A percentile compares a stretch with the other conserved stretches of the same genome.
phyloP scores from a whole-genome alignment of 2,113 vertebrate genomes.

The Ailuropoda melanoleuca region DNA sequence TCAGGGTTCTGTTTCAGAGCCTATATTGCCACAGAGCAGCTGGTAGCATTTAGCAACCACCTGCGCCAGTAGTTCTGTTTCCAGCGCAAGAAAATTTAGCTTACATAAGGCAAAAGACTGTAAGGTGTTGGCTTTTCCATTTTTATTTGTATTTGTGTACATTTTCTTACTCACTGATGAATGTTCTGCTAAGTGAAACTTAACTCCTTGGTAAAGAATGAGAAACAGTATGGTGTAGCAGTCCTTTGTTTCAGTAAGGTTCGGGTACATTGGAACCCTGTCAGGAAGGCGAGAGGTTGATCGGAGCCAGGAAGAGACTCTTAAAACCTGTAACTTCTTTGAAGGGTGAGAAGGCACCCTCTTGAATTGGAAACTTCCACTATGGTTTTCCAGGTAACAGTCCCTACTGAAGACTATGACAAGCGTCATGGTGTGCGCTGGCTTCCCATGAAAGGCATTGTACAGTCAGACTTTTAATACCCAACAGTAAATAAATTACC shows the following conservation, averaged over 20 bases:
- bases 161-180: constrained; percentile 85
- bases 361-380: constrained; percentile 38
- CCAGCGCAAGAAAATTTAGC: constrained; percentile 83
- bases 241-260: constrained; percentile 65
- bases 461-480: constrained; percentile 6
- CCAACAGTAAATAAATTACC: constrained; percentile 52
- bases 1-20: constrained; percentile 74
- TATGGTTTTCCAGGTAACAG: constrained; percentile 48
- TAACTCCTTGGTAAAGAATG: constrained; percentile 81
- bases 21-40: constrained; percentile 82
- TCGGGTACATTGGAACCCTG: constrained; percentile 67
- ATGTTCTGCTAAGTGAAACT: constrained; percentile 81
- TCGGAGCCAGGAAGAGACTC: constrained; percentile 73
- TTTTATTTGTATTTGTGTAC: constrained; percentile 84
- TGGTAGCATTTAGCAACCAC: constrained; percentile 87
- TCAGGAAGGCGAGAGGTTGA: constrained; percentile 72
- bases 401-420: not conserved
- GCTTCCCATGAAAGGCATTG: not conserved
- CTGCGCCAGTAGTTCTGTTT: constrained; percentile 85
- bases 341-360: constrained; percentile 60
- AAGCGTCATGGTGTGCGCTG: not conserved
- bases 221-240: constrained; percentile 74
- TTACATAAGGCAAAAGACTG: constrained; percentile 84
- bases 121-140: constrained; percentile 82
- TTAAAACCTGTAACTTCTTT: constrained; percentile 60